phyloP scores from a whole-genome alignment of 2,113 vertebrate genomes.

The Cairina moschata region DNA sequence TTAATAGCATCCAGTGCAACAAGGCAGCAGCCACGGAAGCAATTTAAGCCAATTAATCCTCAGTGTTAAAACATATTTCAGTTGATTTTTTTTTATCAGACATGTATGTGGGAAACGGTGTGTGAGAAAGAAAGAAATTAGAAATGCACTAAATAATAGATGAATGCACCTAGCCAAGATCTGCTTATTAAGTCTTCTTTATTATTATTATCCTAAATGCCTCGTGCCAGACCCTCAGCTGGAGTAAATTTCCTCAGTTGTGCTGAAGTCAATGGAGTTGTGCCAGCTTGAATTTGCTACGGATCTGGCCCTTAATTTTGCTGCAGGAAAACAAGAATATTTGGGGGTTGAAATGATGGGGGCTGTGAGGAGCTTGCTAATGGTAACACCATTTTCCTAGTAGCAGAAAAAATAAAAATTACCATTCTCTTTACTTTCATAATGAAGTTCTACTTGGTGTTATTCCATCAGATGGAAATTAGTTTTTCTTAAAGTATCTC shows the following conservation, averaged over 20 bases:
- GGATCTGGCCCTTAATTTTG: neutral
- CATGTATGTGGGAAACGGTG: neutral
- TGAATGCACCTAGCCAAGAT: neutral
- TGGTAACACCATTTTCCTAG: neutral
- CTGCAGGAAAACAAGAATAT: neutral
- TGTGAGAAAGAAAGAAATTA: conserved; percentile 1
- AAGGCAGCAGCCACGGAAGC: neutral
- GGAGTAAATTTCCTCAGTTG: neutral
- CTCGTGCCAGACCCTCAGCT: conserved; percentile 33
- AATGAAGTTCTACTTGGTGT: neutral
- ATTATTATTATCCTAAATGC: neutral
- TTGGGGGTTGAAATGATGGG: neutral
- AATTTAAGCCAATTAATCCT: conserved; percentile 32
- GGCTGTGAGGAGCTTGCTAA: neutral
- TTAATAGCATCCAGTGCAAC: neutral
- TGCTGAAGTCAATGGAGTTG: neutral
- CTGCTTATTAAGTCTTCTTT: conserved; percentile 15
- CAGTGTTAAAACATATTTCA: conserved; percentile 27
- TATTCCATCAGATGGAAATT: conserved; percentile 2
- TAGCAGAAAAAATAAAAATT: neutral
- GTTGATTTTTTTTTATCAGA: conserved; percentile 4
- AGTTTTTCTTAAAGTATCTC: neutral
- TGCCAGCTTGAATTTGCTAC: neutral
- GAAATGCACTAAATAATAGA: conserved; percentile 39
- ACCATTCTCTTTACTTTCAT: neutral